A percentile compares a stretch with the other conserved stretches of the same genome.
Evolutionary conservation across 2,113 vertebrate species (phyloP).

Genomic region (Apteryx mantelli): DNA sequence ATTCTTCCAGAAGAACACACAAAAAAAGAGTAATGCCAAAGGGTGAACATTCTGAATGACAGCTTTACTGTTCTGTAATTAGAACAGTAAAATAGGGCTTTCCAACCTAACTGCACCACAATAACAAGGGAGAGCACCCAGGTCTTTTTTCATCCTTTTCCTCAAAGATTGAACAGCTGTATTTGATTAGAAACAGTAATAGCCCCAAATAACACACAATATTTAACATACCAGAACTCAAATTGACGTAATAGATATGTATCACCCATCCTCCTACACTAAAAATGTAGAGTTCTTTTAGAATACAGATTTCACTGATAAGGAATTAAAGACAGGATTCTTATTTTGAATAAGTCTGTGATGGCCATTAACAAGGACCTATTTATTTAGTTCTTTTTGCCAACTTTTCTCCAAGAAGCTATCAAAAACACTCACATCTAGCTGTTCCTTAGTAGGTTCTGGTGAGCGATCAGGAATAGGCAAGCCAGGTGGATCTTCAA

Average conservation of each 20-base stretch:
- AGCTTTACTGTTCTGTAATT: not conserved
- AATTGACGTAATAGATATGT: not conserved
- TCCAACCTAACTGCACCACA: not conserved
- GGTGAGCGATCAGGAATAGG: constrained; percentile 91
- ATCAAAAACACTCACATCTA: constrained; percentile 84
- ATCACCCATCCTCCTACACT: not conserved
- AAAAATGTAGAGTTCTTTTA: not conserved
- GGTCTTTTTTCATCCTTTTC: not conserved
- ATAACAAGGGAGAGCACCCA: not conserved
- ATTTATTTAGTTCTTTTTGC: not conserved
- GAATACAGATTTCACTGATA: not conserved
- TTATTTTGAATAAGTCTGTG: not conserved
- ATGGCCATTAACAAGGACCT: not conserved
- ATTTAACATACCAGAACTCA: not conserved
- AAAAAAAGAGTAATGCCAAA: not conserved
- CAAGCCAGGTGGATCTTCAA: constrained; percentile 91
- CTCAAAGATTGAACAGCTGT: not conserved
- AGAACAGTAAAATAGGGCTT: not conserved
- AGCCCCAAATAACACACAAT: not conserved
- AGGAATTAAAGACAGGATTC: not conserved
- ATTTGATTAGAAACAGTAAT: not conserved
- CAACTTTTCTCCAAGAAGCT: not conserved
- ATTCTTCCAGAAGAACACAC: not conserved
- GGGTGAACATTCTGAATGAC: not conserved
- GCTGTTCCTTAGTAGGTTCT: constrained; percentile 92